Evolutionary conservation across 1,140 invertebrate genomes (phyloP).

Genomic region (Atta cephalotes): DNA sequence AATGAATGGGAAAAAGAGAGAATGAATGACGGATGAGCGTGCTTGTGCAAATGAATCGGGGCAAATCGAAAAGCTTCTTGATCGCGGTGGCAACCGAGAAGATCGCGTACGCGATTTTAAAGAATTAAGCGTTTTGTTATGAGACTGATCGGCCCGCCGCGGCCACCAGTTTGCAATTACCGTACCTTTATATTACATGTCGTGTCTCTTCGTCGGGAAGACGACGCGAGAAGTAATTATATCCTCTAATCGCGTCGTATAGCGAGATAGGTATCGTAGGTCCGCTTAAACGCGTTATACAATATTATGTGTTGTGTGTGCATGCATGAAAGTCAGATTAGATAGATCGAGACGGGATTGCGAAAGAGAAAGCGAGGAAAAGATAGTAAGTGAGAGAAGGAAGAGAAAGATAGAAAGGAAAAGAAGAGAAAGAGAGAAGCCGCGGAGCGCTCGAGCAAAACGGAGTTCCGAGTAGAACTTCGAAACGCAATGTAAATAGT

Average conservation of each 20-base stretch:
- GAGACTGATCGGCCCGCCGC: constrained; percentile 84
- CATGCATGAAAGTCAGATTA: constrained; percentile 59
- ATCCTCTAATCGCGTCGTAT: constrained; percentile 64
- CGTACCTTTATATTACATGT: constrained; percentile 79
- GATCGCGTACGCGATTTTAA: constrained; percentile 50
- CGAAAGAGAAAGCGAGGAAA: constrained; percentile 32
- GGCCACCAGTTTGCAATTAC: constrained; percentile 82
- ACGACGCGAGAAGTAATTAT: constrained; percentile 44
- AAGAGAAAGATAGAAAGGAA: constrained; percentile 39
- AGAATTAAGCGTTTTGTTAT: constrained; percentile 82
- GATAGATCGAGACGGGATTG: constrained; percentile 29
- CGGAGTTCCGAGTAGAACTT: constrained; percentile 51
- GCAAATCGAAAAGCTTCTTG: constrained; percentile 66
- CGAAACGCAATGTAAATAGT: constrained; percentile 70
- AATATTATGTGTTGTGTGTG: constrained; percentile 76
- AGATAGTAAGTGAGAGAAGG: constrained; percentile 18
- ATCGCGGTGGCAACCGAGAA: constrained; percentile 50
- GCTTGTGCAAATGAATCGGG: constrained; percentile 75
- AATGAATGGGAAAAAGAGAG: constrained; percentile 61
- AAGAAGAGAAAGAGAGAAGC: constrained; percentile 26
- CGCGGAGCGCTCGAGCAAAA: constrained; percentile 33
- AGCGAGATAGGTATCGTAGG: constrained; percentile 63
- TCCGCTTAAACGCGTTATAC: constrained; percentile 64
- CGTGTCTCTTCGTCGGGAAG: constrained; percentile 62
- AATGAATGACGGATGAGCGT: constrained; percentile 71